phyloP scores from a whole-genome alignment of 1,140 invertebrate genomes.

The Neodiprion fabricii region DNA sequence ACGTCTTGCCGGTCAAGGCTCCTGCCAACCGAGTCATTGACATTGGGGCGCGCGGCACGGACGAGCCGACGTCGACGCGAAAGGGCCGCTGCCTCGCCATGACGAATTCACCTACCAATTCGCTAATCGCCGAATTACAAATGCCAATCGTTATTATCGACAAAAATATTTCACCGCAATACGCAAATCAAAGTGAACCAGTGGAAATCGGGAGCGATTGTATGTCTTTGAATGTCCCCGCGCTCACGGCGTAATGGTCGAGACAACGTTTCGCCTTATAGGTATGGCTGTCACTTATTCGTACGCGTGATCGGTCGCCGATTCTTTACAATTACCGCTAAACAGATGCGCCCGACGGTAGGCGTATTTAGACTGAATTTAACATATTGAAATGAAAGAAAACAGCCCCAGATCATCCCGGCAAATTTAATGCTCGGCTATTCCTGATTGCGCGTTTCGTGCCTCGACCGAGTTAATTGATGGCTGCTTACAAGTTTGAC shows the following conservation, averaged over 20 bases:
- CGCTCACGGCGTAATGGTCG: too few species aligned
- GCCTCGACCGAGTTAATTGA: neutral
- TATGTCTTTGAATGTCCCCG: too few species aligned
- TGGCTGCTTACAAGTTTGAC: neutral
- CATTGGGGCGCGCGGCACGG: slow-evolving; percentile 1
- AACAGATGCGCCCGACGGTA: neutral
- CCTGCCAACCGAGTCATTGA: slow-evolving; percentile 12
- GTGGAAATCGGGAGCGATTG: too few species aligned
- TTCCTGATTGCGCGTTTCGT: neutral
- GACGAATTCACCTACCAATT: neutral
- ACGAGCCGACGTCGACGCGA: slow-evolving; percentile 3
- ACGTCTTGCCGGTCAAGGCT: slow-evolving; percentile 14
- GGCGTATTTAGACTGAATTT: neutral
- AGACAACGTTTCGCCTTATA: too few species aligned
- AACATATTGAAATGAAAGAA: too few species aligned
- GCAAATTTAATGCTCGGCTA: neutral
- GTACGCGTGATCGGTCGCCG: neutral
- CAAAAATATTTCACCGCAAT: too few species aligned
- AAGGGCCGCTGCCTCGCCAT: neutral
- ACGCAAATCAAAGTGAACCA: too few species aligned
- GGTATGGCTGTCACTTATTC: too few species aligned
- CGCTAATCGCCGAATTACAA: neutral
- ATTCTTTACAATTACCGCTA: neutral
- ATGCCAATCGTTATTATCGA: too few species aligned
- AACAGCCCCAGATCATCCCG: neutral